Base-by-base conservation (phyloP, 2,113 vertebrate genomes). In the Takifugu bimaculatus region DNA sequence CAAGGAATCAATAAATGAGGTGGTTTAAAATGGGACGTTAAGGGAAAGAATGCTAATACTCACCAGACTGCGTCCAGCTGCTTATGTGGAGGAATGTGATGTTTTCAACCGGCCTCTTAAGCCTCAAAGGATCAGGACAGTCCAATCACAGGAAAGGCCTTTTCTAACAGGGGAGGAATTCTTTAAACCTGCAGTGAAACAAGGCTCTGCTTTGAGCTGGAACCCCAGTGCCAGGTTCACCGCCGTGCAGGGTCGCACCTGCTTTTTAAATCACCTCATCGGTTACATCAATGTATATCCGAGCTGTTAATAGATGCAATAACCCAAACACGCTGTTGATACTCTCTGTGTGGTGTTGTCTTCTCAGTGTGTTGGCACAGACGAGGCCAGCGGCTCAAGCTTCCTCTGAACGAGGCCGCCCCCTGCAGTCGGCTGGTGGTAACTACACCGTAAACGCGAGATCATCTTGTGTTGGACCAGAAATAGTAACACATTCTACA, bases 101-200 rank as follows among this genome's bases (percentile, higher is more conserved):
- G 75, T 81, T 81, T 84, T 68, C 59, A n/a, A 52, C 20, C 45
- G 56, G 44, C 50, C 35, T 62, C 44, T 77, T 78, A 84, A 84
- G 48, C 72, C 61, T 60, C 39, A 61, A 75, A 42, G 64, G 60
- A 66, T 80, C 65, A 28, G 63, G 66, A 75, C 63, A 80, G 68
- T 35, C 73, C 64, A 76, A 60, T 85, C 70, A 51, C 62, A 57
- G 25, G 42, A 28, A 83, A 82, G 77, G 71, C 63, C 7, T 73
- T 59, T 27, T 32, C 5, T 60, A 56, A 68, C 74, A 65, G 54
- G 39, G 54, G 0, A 63, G 71, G 72, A 84, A 82, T 78, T 70
- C 60, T 62, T 76, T 42, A 69, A 56, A 29, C 44, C 32, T 47
- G 54, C 27, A 49, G 58, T 49, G 63, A 62, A 76, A 74, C 54